Evolutionary conservation across 2,888 invertebrate genomes (phyloP), one percentile per base, ranked within the genome.

Genomic region (Mantis religiosa): DNA sequence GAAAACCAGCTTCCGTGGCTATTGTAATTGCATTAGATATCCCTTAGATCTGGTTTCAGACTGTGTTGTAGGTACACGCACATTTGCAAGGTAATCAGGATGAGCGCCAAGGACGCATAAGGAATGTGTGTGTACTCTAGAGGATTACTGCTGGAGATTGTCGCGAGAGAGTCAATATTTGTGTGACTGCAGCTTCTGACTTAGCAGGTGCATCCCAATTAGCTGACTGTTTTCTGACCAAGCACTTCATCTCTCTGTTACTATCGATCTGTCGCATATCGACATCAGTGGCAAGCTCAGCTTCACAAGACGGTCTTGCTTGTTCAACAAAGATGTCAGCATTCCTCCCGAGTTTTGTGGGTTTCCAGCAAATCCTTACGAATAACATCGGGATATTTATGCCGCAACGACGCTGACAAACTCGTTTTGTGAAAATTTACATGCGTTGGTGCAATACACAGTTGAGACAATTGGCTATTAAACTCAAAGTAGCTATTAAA

Each of bases 191-290:
- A 88, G 88, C 47, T 88, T 81, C 34, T 88, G 81, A 71, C 84
- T 71, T 71, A 71, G 54, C 54, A 71, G 54, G 54, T 71, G 54
- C 84, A 30, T 88, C 81, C 88, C 89, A 88, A 89, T 88, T 89
- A 88, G 83, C 82, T 6, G 85, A 28, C 34, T 89, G 89, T 89
- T 89, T 88, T 89, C 89, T 87, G 83, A 87, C 27, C 87, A 89
- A 89, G 89, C 89, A 89, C 89, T 89, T 83, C 82, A 87, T 85
- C 28, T 30, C 82, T 71, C 54, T 71, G 54, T 25, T 71, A 15
- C 54, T 71, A 71, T 71, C 54, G 54, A 71, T 71, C 54, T 71
- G 54, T 4, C 25, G 54, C 54, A 15, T 71, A 71, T 71, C 25
- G 54, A 71, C 54, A 71, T 71, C 54, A 71, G 54, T 71, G 54